Evolutionary conservation across 1,140 invertebrate genomes (phyloP).

Genomic region (Ladona fulva): DNA sequence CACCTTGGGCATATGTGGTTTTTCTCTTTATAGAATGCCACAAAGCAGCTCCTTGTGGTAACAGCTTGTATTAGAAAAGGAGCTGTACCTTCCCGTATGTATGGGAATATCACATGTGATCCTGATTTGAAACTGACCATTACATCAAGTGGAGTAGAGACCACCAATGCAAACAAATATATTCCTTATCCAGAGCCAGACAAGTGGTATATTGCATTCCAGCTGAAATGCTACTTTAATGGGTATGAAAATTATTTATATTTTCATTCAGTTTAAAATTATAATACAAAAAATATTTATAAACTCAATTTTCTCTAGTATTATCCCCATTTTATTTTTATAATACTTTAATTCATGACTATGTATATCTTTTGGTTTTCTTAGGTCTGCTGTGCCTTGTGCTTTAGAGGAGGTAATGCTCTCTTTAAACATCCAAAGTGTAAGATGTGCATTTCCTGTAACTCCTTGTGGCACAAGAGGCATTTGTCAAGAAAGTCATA

Average conservation of each 20-base stretch:
- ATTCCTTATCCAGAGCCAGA: conserved; percentile 72
- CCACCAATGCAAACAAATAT: conserved; percentile 38
- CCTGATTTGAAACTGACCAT: conserved; percentile 45
- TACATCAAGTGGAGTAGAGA: conserved; percentile 33
- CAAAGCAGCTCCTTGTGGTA: conserved; percentile 38
- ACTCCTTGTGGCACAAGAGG: background rate
- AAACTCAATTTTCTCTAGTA: too few species aligned
- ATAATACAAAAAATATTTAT: too few species aligned
- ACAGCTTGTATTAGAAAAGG: conserved; percentile 52
- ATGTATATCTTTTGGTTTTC: background rate
- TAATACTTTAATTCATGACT: conserved; percentile 16
- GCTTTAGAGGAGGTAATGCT: background rate
- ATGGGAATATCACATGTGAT: conserved; percentile 46
- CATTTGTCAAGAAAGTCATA: background rate
- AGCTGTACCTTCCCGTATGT: conserved; percentile 40
- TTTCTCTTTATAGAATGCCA: conserved; percentile 35
- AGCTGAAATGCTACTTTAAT: conserved; percentile 34
- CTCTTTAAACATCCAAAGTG: background rate
- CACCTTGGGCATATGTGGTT: too few species aligned
- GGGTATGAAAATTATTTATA: conserved; percentile 26
- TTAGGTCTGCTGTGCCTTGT: background rate
- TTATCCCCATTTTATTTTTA: too few species aligned
- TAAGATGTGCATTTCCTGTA: background rate
- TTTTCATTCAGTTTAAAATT: too few species aligned
- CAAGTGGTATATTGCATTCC: conserved; percentile 57